phyloP scores from a whole-genome alignment of 2,797 vertebrate genomes.

The Mus caroli region DNA sequence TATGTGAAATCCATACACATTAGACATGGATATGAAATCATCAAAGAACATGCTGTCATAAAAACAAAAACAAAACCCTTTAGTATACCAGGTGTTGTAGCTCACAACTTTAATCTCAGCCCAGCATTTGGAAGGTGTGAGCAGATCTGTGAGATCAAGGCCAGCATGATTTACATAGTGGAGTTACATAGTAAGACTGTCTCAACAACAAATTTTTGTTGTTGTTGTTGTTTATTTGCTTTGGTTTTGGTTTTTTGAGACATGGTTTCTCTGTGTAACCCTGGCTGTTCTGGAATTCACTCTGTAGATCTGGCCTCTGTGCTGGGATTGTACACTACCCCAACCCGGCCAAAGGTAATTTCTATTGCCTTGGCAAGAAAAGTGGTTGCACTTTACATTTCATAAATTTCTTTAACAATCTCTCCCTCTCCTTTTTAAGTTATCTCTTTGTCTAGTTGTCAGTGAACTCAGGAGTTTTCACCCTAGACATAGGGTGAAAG shows the following conservation, averaged over 20 bases:
- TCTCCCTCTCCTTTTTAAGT: not conserved
- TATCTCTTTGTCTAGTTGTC: not conserved
- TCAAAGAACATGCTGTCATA: not conserved
- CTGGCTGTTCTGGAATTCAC: not conserved
- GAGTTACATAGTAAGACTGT: not conserved
- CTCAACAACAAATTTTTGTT: not conserved
- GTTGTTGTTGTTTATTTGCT: not conserved
- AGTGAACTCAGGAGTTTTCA: not conserved
- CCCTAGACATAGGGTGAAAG: not conserved
- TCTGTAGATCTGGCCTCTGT: not conserved
- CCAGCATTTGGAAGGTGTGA: not conserved
- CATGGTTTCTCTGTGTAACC: not conserved
- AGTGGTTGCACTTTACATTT: not conserved
- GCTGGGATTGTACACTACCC: not conserved
- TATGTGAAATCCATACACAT: not conserved
- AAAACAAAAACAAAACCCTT: not conserved
- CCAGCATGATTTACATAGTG: not conserved
- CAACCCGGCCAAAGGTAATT: not conserved
- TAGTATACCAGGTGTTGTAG: not conserved
- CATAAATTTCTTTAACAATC: not conserved
- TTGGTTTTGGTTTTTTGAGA: not conserved
- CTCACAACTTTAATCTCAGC: not conserved
- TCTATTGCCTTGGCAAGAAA: not conserved
- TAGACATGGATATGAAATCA: not conserved
- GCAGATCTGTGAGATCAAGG: not conserved